These are phyloP conservation scores for Drosophila willistoni DNA, from an alignment of 1,140 invertebrate species.

Conservation along the genomic window DNA sequence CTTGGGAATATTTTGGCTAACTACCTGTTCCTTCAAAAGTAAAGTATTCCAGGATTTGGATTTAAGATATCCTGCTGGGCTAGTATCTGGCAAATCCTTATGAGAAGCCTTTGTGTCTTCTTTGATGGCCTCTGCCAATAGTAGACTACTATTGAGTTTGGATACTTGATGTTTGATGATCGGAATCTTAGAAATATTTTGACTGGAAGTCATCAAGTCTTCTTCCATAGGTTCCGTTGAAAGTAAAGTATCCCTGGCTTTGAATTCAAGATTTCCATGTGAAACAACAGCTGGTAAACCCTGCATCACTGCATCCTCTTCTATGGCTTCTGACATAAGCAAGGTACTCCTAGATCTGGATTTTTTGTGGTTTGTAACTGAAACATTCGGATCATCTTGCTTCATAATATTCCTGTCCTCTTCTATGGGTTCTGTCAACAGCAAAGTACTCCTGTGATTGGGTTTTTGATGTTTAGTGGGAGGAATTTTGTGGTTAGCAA, in stretches of 20 bases:
- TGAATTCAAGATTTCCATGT: not conserved
- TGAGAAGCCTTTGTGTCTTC: no score
- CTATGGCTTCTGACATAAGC: no score
- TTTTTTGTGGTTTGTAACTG: no score
- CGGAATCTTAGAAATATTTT: not conserved
- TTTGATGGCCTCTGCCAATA: no score
- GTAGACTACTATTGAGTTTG: not conserved
- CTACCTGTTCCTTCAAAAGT: not conserved
- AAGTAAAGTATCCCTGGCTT: constrained; percentile 8
- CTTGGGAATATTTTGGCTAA: not conserved
- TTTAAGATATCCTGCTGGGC: not conserved
- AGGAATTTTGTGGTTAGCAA: not conserved
- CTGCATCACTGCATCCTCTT: not conserved
- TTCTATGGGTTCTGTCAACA: no score
- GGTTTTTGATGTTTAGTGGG: no score
- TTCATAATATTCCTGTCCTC: no score
- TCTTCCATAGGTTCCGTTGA: constrained; percentile 25
- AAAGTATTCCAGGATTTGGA: constrained; percentile 10
- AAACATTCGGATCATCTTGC: no score
- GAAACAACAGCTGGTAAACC: not conserved
- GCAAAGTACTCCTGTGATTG: no score
- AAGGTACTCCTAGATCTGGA: no score
- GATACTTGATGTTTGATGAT: not conserved
- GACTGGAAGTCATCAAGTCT: not conserved
- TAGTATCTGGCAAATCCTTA: no score